phyloP scores from a whole-genome alignment of 2,888 invertebrate genomes.

The Sphecodes monilicornis region DNA sequence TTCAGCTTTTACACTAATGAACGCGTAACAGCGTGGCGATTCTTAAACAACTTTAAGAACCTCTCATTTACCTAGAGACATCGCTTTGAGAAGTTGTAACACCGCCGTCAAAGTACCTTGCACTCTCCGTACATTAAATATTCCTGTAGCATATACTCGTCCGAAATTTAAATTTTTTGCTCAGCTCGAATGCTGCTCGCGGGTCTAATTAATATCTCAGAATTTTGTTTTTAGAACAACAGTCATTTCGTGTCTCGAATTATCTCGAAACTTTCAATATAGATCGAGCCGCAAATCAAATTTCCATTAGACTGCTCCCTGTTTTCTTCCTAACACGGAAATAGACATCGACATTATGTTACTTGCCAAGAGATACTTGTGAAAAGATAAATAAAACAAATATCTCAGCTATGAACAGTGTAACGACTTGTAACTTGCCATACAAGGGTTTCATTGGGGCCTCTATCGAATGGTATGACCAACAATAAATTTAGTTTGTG shows the following conservation, averaged over 20 bases:
- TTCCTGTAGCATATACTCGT: not conserved
- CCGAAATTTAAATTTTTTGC: not conserved
- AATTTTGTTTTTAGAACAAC: not conserved
- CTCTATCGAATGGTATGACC: no score
- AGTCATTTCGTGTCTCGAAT: no score
- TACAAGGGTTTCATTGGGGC: no score
- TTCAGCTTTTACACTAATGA: not conserved
- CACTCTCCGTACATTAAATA: not conserved
- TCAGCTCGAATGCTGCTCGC: not conserved
- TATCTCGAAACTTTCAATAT: no score
- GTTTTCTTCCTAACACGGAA: not conserved
- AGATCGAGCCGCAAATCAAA: not conserved
- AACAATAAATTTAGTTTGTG: no score
- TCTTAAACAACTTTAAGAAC: not conserved
- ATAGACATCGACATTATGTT: not conserved
- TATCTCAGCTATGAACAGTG: not conserved
- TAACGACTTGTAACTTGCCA: no score
- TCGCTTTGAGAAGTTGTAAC: slow-evolving; percentile 1
- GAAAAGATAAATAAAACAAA: not conserved
- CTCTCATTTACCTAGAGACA: not conserved
- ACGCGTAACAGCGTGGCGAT: not conserved
- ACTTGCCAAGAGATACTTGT: not conserved
- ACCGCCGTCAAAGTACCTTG: not conserved
- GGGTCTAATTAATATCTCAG: not conserved
- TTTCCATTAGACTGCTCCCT: not conserved